Conservation (phyloP, 2,113 vertebrate species). For the Amphiprion ocellaris region DNA sequence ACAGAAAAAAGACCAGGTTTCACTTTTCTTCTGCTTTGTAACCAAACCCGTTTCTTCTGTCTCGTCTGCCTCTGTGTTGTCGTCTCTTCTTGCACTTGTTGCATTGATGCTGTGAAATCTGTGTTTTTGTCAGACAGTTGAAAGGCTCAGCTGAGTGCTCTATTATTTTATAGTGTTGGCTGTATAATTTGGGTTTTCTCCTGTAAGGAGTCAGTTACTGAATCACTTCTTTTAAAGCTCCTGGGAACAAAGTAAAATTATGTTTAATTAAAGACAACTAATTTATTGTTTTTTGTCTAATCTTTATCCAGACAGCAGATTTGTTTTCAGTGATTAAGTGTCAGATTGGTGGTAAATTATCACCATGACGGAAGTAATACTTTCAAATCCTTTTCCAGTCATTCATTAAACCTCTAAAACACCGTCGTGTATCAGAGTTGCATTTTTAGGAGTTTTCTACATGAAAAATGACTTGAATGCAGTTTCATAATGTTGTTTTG, state of each 20-base stretch:
- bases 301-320: neutral
- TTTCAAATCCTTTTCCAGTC: too few relatives aligned
- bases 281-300: neutral
- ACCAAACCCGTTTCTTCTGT: neutral
- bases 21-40: neutral
- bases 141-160: neutral
- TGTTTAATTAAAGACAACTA: constrained; percentile 1
- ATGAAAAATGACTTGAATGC: too few relatives aligned
- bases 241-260: constrained; percentile 4
- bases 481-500: too few relatives aligned
- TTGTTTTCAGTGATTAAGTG: too few relatives aligned
- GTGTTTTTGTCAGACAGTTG: neutral
- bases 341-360: too few relatives aligned
- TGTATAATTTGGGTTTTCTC: constrained; percentile 24
- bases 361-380: too few relatives aligned
- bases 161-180: constrained; percentile 40
- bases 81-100: constrained; percentile 15
- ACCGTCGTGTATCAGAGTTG: too few relatives aligned
- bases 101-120: constrained; percentile 23
- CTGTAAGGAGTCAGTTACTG: neutral
- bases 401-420: too few relatives aligned
- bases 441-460: too few relatives aligned
- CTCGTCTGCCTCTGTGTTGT: neutral
- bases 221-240: neutral
- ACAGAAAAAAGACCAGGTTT: neutral